A percentile compares a stretch with the other conserved stretches of the same genome.
Evolutionary conservation across 2,797 vertebrate genomes (phyloP).

Genomic region (Catostomus latipinnis): DNA sequence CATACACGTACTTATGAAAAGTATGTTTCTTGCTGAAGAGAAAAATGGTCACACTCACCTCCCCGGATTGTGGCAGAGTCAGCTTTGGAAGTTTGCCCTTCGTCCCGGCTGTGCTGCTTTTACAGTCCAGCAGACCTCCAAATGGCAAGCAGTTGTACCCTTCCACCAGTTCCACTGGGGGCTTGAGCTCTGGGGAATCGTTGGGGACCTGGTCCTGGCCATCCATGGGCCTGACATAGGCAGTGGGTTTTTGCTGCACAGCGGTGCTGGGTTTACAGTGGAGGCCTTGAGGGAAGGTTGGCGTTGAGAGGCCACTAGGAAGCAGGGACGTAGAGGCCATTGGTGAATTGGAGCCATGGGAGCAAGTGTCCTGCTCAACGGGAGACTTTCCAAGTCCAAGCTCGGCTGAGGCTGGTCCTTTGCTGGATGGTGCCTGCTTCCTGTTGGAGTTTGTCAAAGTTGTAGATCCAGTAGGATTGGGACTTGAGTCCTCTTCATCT

Average conservation of each 20-base stretch:
- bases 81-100: constrained; percentile 96
- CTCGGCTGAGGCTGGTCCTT: constrained; percentile 57
- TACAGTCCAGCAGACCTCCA: constrained; percentile 83
- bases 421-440: constrained; percentile 75
- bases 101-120: constrained; percentile 78
- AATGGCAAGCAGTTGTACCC: constrained; percentile 87
- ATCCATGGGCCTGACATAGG: constrained; percentile 97
- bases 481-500: constrained; percentile 87
- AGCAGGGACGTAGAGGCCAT: constrained; percentile 93
- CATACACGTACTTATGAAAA: too few species aligned
- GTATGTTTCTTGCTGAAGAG: not conserved
- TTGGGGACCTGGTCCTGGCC: constrained; percentile 90
- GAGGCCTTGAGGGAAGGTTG: constrained; percentile 86
- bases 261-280: constrained; percentile 83
- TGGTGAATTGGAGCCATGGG: constrained; percentile 82
- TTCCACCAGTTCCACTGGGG: constrained; percentile 83
- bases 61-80: constrained; percentile 87
- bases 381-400: constrained; percentile 64
- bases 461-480: constrained; percentile 69
- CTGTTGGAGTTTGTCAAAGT: constrained; percentile 77
- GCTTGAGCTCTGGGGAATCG: constrained; percentile 90
- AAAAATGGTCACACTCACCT: constrained; percentile 82
- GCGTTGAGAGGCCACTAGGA: constrained; percentile 82
- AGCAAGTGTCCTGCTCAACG: constrained; percentile 70
- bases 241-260: constrained; percentile 93